These are phyloP conservation scores for Axis porcinus DNA, from an alignment of 2,113 vertebrate species.

Conservation along the genomic window DNA sequence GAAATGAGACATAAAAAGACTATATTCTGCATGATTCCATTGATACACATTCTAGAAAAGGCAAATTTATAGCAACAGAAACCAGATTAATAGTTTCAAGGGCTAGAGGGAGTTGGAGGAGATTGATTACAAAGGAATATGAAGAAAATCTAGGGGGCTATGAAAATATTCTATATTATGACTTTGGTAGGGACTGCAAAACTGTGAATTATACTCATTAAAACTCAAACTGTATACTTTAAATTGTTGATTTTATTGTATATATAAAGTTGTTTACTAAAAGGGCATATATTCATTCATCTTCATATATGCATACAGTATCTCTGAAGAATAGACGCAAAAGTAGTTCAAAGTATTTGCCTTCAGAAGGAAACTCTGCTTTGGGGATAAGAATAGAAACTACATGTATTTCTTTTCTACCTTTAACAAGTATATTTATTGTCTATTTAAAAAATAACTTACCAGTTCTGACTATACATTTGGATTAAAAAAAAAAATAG, in stretches of 20 bases:
- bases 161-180: not conserved
- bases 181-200: not conserved
- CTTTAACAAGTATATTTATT: not conserved
- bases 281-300: not conserved
- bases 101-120: not conserved
- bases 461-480: not conserved
- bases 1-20: conserved; percentile 11
- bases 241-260: not conserved
- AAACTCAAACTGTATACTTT: not conserved
- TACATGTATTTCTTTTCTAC: not conserved
- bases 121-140: not conserved
- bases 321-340: not conserved
- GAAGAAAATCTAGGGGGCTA: not conserved
- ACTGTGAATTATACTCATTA: not conserved
- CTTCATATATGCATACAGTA: not conserved
- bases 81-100: not conserved
- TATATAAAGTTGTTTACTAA: not conserved
- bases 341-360: not conserved
- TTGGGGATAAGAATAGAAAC: not conserved
- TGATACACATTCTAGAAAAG: not conserved
- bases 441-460: conserved; percentile 2
- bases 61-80: not conserved
- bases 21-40: not conserved
- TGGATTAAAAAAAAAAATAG: not conserved
- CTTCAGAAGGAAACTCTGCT: not conserved